phyloP scores from a whole-genome alignment of 2,888 invertebrate genomes.

The Apamea monoglypha region DNA sequence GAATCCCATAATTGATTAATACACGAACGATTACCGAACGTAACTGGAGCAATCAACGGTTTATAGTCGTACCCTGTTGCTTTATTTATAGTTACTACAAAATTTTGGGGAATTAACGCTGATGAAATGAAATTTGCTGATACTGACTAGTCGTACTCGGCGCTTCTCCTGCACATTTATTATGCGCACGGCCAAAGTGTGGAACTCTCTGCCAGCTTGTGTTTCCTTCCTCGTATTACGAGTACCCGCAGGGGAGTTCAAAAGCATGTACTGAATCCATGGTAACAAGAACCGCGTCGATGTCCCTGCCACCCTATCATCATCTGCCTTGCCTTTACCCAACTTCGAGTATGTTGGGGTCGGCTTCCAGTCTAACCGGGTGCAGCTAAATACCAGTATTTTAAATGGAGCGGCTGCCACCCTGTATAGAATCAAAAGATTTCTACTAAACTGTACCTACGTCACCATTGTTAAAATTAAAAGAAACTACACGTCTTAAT shows the following conservation, averaged over 20 bases:
- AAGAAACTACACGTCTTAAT: neutral
- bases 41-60: slow-evolving; percentile 55
- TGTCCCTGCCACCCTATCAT: too few species aligned
- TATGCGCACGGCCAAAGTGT: too few species aligned
- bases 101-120: neutral
- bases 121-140: slow-evolving; percentile 3
- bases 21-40: slow-evolving; percentile 54
- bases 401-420: too few species aligned
- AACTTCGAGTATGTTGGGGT: too few species aligned
- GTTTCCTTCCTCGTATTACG: neutral
- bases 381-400: too few species aligned
- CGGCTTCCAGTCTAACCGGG: too few species aligned
- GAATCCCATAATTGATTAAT: slow-evolving; percentile 65
- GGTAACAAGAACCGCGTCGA: too few species aligned
- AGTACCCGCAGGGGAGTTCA: neutral
- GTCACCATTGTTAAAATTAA: neutral
- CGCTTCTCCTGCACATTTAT: neutral
- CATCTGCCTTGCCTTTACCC: too few species aligned
- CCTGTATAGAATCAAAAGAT: too few species aligned
- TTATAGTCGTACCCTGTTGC: slow-evolving; percentile 54
- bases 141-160: too few species aligned
- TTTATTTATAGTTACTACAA: slow-evolving; percentile 25
- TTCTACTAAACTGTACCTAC: neutral
- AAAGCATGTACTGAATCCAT: neutral
- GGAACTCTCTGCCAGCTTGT: neutral